These are phyloP conservation scores for Python bivittatus DNA, from an alignment of 2,113 vertebrate species.

Conservation along the genomic window DNA sequence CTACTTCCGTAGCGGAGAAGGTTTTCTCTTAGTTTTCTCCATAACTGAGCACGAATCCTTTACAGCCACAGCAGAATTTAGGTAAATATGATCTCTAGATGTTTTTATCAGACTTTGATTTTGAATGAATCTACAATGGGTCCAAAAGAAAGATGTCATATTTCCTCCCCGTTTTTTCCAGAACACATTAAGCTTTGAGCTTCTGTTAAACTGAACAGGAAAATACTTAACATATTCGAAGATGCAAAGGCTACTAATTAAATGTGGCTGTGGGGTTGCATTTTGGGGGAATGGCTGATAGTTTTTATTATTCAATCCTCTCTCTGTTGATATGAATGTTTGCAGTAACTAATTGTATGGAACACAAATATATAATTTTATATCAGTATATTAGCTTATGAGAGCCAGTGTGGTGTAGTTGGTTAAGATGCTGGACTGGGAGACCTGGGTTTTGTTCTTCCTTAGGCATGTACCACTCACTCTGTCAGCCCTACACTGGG, in stretches of 20 bases:
- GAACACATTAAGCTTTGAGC: neutral
- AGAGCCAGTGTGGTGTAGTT: neutral
- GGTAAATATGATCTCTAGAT: constrained; percentile 67
- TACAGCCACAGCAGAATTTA: constrained; percentile 88
- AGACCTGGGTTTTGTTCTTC: neutral
- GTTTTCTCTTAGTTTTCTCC: constrained; percentile 95
- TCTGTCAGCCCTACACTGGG: neutral
- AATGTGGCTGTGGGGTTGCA: neutral
- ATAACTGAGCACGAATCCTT: constrained; percentile 96
- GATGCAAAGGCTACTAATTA: neutral
- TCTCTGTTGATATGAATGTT: neutral
- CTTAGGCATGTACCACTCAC: neutral
- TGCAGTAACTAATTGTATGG: neutral
- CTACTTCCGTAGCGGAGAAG: constrained; percentile 97
- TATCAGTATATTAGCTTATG: neutral
- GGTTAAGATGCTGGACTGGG: neutral
- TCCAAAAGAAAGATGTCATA: neutral
- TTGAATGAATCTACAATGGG: neutral
- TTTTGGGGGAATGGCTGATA: neutral
- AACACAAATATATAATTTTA: neutral
- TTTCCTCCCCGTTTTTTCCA: neutral
- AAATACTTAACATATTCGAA: neutral
- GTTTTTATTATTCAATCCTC: neutral
- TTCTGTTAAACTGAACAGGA: neutral
- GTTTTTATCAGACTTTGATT: neutral